Evolutionary conservation across 2,113 vertebrate genomes (phyloP).

Genomic region (Plectropomus leopardus): DNA sequence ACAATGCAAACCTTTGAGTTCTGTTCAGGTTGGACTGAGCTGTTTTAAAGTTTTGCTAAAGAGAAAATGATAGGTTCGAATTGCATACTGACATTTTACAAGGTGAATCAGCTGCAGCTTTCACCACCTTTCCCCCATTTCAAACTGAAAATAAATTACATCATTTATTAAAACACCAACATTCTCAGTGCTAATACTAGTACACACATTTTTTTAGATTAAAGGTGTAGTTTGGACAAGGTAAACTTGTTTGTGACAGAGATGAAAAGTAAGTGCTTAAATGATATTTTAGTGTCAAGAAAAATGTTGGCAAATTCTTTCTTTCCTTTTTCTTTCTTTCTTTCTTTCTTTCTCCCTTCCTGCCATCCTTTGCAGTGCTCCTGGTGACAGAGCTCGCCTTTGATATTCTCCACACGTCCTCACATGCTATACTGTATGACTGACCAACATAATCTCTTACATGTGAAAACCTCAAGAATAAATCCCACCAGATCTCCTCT

Average conservation of each 20-base stretch:
- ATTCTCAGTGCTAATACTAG: not conserved
- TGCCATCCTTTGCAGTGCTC: not conserved
- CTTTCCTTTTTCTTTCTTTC: not conserved
- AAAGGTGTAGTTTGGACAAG: not conserved
- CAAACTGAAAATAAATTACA: not conserved
- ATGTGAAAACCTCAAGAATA: slow-evolving; percentile 42
- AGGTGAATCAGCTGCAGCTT: not conserved
- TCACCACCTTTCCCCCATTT: not conserved
- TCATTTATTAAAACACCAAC: not conserved
- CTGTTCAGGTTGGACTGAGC: not conserved
- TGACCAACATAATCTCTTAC: slow-evolving; percentile 49
- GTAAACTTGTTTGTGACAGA: not conserved
- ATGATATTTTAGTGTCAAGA: not conserved
- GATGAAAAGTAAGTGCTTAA: not conserved
- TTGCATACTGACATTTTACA: not conserved
- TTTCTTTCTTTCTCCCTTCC: not conserved
- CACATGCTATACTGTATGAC: slow-evolving; percentile 11
- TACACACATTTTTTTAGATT: not conserved
- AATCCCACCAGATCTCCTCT: slow-evolving; percentile 27
- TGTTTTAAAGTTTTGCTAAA: not conserved
- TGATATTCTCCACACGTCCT: slow-evolving; percentile 3
- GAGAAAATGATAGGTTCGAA: not conserved
- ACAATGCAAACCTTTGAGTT: not conserved
- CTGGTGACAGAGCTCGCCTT: slow-evolving; percentile 4
- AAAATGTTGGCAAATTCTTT: not conserved